Percentiles rank a stretch among this genome's conserved stretches.
Evolutionary conservation across 2,797 vertebrate species (phyloP).

Genomic region (Eurystomus glaucurus): DNA sequence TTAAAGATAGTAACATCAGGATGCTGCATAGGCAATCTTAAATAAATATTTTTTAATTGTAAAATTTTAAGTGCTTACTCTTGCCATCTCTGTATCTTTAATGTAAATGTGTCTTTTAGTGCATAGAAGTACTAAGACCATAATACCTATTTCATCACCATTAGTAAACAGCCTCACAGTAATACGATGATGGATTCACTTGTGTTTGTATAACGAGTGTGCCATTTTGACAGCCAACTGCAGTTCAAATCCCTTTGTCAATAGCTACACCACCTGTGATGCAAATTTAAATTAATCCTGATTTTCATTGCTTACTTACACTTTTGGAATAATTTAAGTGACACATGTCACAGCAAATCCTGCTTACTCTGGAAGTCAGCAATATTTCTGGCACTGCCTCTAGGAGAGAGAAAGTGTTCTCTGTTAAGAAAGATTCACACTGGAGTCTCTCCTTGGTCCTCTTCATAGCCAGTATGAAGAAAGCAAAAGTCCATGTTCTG

Average conservation of each 20-base stretch:
- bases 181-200: neutral
- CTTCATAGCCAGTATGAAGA: neutral
- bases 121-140: neutral
- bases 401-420: neutral
- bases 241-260: constrained; percentile 54
- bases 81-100: neutral
- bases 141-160: neutral
- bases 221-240: neutral
- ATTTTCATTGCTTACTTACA: constrained; percentile 4
- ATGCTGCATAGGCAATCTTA: neutral
- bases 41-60: neutral
- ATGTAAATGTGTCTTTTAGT: neutral
- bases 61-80: neutral
- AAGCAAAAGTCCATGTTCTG: neutral
- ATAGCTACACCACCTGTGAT: constrained; percentile 16
- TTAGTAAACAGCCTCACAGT: neutral
- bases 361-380: neutral
- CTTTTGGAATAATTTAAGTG: neutral
- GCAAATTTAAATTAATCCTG: constrained; percentile 44
- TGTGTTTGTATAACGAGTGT: neutral
- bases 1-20: neutral
- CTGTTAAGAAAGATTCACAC: neutral
- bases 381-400: neutral
- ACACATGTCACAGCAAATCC: constrained; percentile 11
- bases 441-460: neutral